Evolutionary conservation across 2,797 vertebrate species (phyloP).

Genomic region (Sebastes elongatus): DNA sequence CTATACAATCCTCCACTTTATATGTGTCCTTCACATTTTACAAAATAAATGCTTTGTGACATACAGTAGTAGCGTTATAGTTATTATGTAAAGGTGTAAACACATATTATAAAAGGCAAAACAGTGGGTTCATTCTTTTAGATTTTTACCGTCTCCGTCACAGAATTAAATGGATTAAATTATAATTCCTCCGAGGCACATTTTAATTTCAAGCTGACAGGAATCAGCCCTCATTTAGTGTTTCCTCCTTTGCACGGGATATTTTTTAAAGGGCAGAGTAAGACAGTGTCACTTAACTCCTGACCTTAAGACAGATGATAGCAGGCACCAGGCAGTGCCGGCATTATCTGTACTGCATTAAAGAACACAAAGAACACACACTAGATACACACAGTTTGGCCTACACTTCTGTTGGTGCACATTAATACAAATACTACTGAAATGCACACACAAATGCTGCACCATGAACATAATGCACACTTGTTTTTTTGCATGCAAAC

Average conservation of each 20-base stretch:
- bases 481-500: neutral
- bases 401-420: neutral
- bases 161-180: neutral
- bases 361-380: neutral
- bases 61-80: neutral
- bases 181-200: conserved; percentile 3
- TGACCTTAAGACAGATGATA: conserved; percentile 60
- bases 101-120: neutral
- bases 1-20: conserved; percentile 32
- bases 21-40: conserved; percentile 6
- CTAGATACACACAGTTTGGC: neutral
- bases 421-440: neutral
- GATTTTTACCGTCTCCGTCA: neutral
- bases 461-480: neutral
- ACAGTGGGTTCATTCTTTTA: neutral
- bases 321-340: conserved; percentile 25
- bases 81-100: conserved; percentile 6
- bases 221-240: conserved; percentile 25
- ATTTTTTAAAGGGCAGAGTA: conserved; percentile 60
- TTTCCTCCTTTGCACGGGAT: conserved; percentile 29
- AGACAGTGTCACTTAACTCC: conserved; percentile 69
- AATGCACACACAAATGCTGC: neutral
- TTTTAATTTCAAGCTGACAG: conserved; percentile 37
- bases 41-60: conserved; percentile 14
- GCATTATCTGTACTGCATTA: conserved; percentile 34